Conservation (phyloP, 2,888 invertebrate genomes). For the Agrilus biguttatus region DNA sequence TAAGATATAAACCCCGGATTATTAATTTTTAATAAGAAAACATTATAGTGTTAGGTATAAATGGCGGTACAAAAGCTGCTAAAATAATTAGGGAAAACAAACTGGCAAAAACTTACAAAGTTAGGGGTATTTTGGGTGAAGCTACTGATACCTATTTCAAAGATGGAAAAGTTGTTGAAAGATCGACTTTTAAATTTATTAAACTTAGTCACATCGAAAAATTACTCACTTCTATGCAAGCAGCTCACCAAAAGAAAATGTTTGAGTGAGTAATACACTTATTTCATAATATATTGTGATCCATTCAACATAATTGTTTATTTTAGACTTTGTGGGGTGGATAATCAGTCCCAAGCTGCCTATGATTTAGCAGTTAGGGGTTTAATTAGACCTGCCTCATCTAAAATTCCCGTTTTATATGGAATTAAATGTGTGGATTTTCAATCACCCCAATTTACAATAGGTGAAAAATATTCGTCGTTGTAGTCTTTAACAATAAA, state of each 20-base stretch:
- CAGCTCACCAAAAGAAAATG: conserved; percentile 75
- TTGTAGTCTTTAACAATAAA: no score
- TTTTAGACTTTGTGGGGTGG: conserved; percentile 56
- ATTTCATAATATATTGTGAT: neutral
- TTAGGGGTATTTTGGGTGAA: conserved; percentile 61
- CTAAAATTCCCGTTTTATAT: conserved; percentile 65
- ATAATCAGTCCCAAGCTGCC: conserved; percentile 74
- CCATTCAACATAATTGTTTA: neutral
- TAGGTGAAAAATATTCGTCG: conserved; percentile 39
- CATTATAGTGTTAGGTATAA: conserved; percentile 56
- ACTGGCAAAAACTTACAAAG: conserved; percentile 53
- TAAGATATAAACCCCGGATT: neutral
- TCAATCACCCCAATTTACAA: conserved; percentile 65
- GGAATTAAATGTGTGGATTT: conserved; percentile 74
- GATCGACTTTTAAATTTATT: conserved; percentile 56
- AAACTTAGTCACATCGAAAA: conserved; percentile 53
- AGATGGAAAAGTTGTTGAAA: conserved; percentile 56
- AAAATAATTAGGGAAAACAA: conserved; percentile 42
- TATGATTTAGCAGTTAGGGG: conserved; percentile 81
- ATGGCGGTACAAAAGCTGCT: conserved; percentile 44
- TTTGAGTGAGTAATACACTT: conserved; percentile 49
- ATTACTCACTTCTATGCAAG: conserved; percentile 65
- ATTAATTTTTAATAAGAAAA: neutral
- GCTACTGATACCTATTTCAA: conserved; percentile 61
- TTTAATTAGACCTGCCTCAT: conserved; percentile 56